Evolutionary conservation across 2,113 vertebrate genomes (phyloP), one percentile per base, ranked within the genome.

Genomic region (Saiga tatarica): DNA sequence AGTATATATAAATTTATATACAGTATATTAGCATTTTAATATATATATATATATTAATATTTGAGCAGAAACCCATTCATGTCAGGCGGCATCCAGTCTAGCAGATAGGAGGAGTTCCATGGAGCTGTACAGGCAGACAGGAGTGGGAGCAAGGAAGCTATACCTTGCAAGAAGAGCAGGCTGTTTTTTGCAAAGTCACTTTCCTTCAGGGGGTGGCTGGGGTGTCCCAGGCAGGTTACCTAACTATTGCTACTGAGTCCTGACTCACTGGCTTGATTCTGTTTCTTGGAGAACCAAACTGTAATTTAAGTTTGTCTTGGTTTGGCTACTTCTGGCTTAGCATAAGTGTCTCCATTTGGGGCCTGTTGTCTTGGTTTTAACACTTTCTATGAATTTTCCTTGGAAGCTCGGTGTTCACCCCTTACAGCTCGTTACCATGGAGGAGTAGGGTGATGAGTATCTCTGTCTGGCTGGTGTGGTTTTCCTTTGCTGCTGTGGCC

Each of bases 131-230:
- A 8, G 36, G 39, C 19, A 7, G 57, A 52, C 19, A 15, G 21
- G 36, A n/a, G 16, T 0, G 2, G 71, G 50, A 28, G 9, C 15
- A 12, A 23, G 15, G 50, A 57, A 1, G 28, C 55, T 7, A 0
- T 6, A 30, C 10, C 3, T 25, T 42, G 12, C 12, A 15, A 50
- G 23, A 64, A 64, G 78, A n/a, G 39, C 4, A 4, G 25, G n/a
- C 16, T 60, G 19, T 21, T 14, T 45, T 7, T 10, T 45, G 16
- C 33, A 14, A 36, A 25, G 53, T 50, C n/a, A 28, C 62, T 45
- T 36, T 45, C 28, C 59, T 88, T 88, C 10, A 15, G 11, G 15
- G 85, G 10, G 8, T 42, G 76, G 30, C 9, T 11, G 86, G 16
- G 1, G 11, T 6, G 2, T 7, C 6, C 30, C 16, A 13, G 36